A percentile compares a stretch with the other conserved stretches of the same genome.
Conservation (phyloP, 2,113 vertebrate genomes). For the Leucoraja erinaceus region DNA sequence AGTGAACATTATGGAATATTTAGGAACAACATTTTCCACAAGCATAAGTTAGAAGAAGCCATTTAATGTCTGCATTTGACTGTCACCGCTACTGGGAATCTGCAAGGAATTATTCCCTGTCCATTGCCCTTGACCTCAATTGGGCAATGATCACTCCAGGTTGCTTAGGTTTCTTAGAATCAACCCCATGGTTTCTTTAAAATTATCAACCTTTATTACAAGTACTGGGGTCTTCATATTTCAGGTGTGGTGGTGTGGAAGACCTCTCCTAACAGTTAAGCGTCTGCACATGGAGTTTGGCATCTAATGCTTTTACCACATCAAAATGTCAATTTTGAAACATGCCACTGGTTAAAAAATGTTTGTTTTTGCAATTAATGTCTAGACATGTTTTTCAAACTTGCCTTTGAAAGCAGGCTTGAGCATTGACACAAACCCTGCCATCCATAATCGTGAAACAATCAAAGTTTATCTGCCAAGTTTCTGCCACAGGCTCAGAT, state of each 20-base stretch:
- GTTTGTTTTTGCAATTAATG: neutral
- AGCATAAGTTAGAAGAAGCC: neutral
- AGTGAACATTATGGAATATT: neutral
- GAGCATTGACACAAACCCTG: neutral
- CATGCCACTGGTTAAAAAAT: neutral
- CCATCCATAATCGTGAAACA: neutral
- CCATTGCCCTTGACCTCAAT: too few relatives aligned
- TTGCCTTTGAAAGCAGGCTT: neutral
- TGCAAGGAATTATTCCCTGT: too few relatives aligned
- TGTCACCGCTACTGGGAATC: too few relatives aligned
- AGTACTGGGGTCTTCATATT: neutral
- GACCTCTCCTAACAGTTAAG: neutral
- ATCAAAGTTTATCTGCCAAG: slow-evolving; percentile 4
- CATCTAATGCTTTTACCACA: neutral
- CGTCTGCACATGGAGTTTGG: neutral
- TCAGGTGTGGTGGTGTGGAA: too few relatives aligned
- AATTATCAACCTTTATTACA: neutral
- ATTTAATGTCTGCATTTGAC: neutral
- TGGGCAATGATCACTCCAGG: neutral
- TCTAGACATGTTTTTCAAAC: slow-evolving; percentile 15
- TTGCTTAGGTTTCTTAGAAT: neutral
- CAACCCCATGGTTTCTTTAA: neutral
- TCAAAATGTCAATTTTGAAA: neutral
- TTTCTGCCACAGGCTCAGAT: neutral
- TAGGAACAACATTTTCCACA: neutral